Percentiles rank a stretch among this genome's conserved stretches.
Evolutionary conservation across 92 coral and sea anemone genomes (phyloP).

Genomic region (Phenganax stokvisi): DNA sequence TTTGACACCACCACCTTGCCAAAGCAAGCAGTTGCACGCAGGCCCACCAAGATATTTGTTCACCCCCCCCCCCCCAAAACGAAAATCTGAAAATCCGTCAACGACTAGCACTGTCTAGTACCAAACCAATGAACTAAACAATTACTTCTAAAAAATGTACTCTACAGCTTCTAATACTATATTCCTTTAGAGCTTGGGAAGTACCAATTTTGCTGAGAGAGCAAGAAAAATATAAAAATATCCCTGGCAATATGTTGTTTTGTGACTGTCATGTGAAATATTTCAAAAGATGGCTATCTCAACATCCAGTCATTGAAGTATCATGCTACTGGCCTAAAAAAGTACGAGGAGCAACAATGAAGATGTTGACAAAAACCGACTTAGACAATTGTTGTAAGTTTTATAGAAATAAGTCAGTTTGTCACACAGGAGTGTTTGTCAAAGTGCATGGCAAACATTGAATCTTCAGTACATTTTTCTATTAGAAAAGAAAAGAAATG

Average conservation of each 20-base stretch:
- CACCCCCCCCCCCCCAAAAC: too few species aligned
- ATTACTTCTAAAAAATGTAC: too few species aligned
- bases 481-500: too few species aligned
- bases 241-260: conserved; percentile 23
- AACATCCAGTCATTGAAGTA: conserved; percentile 13
- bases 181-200: conserved; percentile 16
- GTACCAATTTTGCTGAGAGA: background rate
- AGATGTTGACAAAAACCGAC: background rate
- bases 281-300: conserved; percentile 25
- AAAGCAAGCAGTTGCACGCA: too few species aligned
- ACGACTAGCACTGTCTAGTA: background rate
- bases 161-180: background rate
- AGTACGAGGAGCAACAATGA: background rate
- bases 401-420: background rate
- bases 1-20: too few species aligned
- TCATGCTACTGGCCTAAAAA: conserved; percentile 17
- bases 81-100: too few species aligned
- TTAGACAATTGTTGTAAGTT: conserved; percentile 33
- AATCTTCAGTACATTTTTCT: too few species aligned
- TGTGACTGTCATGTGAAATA: conserved; percentile 36
- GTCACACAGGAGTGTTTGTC: too few species aligned
- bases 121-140: background rate
- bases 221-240: conserved; percentile 11
- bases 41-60: too few species aligned
- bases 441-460: too few species aligned